These are phyloP conservation scores for Drymonia ruficornis DNA, from an alignment of 2,888 invertebrate genomes.

Conservation along the genomic window DNA sequence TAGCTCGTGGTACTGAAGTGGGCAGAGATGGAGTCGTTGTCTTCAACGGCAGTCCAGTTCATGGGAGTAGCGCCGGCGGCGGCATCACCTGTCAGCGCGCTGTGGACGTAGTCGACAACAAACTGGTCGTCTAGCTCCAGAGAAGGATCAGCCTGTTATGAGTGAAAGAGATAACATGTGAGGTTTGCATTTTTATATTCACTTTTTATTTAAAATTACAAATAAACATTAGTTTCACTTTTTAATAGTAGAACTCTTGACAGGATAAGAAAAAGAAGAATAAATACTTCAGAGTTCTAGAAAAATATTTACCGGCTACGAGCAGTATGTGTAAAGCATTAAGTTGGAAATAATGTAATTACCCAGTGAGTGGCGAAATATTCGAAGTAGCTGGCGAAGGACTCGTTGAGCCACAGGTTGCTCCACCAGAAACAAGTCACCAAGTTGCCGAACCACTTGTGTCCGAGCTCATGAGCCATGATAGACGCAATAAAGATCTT, in stretches of 20 bases:
- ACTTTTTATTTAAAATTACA: too few relatives aligned
- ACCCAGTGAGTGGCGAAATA: conserved; percentile 86
- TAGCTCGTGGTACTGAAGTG: conserved; percentile 89
- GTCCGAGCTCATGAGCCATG: conserved; percentile 91
- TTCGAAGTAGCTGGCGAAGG: conserved; percentile 89
- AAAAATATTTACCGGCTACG: too few relatives aligned
- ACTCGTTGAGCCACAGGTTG: conserved; percentile 89
- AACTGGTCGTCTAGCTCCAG: conserved; percentile 85
- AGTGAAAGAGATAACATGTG: background rate
- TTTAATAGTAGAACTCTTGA: too few relatives aligned
- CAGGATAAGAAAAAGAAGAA: too few relatives aligned
- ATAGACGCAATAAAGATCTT: conserved; percentile 84
- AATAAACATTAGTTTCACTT: too few relatives aligned
- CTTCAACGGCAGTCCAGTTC: conserved; percentile 82
- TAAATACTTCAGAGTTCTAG: too few relatives aligned
- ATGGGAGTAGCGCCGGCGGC: conserved; percentile 65
- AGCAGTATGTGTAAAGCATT: too few relatives aligned
- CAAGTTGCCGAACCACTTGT: conserved; percentile 93
- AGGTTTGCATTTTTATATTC: too few relatives aligned
- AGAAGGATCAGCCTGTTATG: conserved; percentile 59
- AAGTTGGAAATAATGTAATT: conserved; percentile 38
- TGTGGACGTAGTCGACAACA: conserved; percentile 88
- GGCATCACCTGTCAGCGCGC: conserved; percentile 85
- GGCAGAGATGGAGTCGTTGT: conserved; percentile 77
- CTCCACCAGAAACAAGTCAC: conserved; percentile 93